Conservation (phyloP, 2,797 vertebrate species). For the Sylvilagus floridanus region DNA sequence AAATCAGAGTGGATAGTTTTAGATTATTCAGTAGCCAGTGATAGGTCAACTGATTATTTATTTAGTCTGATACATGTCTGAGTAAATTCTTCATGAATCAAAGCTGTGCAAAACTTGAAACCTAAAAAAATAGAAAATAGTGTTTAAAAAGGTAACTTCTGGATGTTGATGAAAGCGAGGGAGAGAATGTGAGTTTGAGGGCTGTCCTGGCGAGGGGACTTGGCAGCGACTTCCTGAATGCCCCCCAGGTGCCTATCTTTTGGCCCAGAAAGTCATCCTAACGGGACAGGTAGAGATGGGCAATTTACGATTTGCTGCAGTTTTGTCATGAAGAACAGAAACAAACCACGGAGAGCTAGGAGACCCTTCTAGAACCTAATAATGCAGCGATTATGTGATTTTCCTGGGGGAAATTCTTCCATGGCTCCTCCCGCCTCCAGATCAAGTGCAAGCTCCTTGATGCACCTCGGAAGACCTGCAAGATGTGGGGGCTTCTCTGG, state of each 20-base stretch:
- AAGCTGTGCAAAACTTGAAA: not conserved
- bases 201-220: not conserved
- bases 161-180: not conserved
- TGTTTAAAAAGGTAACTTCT: not conserved
- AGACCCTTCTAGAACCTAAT: not conserved
- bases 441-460: not conserved
- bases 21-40: not conserved
- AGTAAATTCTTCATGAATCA: not conserved
- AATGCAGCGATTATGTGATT: not conserved
- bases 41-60: not conserved
- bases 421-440: not conserved
- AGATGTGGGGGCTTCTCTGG: not conserved
- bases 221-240: not conserved
- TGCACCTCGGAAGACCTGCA: not conserved
- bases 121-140: not conserved
- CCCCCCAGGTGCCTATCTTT: not conserved
- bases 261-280: not conserved
- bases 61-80: not conserved
- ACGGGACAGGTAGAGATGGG: not conserved
- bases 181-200: not conserved
- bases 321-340: slow-evolving; percentile 12
- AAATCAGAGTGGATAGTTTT: not conserved
- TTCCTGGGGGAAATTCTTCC: not conserved
- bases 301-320: not conserved
- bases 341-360: not conserved